Base-by-base conservation (phyloP, 2,113 vertebrate genomes). In the Vireo altiloquus region DNA sequence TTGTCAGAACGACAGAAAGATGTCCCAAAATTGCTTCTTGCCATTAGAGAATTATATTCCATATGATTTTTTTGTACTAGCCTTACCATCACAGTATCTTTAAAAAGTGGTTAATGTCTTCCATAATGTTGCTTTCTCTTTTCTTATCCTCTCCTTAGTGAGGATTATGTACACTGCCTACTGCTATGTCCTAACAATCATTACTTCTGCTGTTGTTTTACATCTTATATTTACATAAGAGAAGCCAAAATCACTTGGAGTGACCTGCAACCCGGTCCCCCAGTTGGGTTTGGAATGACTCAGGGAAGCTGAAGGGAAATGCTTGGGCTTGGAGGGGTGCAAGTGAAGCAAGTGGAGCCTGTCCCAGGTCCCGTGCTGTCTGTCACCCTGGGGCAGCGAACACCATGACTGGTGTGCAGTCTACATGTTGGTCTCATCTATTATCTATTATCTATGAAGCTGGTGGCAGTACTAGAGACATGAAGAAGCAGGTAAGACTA, bases 301-400 rank as follows among this genome's bases (percentile, higher is more conserved):
- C 28, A 16, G 46, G 50, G 54, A 91, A 87, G 72, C 42, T 53
- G 59, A 89, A 57, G 49, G 59, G 25, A 76, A 90, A 60, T 23
- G 11, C 25, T 52, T 46, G 60, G 69, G 23, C 40, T 66, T 60
- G 65, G 49, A 82, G 66, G 3, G 17, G 4, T 83, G 24, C 63
- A 91, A 52, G 53, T 16, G 19, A 50, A 39, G 28, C 52, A 60
- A 50, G 53, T 14, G 49, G 40, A 92, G 46, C 24, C 23, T 25
- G 15, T 17, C 56, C 59, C 77, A 80, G 35, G 25, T 59, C 25
- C 61, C 0, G 0, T 18, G 30, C 42, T 49, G 11, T 23, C 47
- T 53, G 31, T 60, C 89, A 56, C 61, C 65, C 69, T 18, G 46
- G 25, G 54, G 18, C 78, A 52, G 24, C 7, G 25, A 87, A 64